phyloP scores from a whole-genome alignment of 2,113 vertebrate species.

The Carassius gibelio region DNA sequence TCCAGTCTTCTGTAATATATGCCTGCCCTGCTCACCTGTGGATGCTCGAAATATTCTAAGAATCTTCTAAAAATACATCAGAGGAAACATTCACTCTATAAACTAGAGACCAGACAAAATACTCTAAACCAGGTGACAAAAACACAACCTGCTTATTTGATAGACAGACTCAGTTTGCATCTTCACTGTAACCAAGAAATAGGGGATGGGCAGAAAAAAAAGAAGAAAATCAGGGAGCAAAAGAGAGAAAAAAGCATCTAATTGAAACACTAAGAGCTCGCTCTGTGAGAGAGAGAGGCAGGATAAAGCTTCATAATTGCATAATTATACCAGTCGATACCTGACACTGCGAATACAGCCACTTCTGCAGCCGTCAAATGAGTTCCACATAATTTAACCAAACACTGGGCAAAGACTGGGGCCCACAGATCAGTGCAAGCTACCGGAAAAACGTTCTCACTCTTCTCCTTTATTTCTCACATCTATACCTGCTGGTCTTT shows the following conservation, averaged over 20 bases:
- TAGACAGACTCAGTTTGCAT: conserved; percentile 32
- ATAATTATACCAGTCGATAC: conserved; percentile 80
- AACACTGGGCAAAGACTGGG: conserved; percentile 72
- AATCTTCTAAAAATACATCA: neutral
- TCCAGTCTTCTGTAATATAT: neutral
- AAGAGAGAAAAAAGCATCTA: conserved; percentile 53
- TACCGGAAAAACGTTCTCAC: conserved; percentile 46
- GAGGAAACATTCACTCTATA: neutral
- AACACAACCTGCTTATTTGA: conserved; percentile 39
- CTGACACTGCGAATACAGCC: conserved; percentile 74
- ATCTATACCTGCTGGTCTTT: conserved; percentile 5
- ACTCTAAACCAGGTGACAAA: conserved; percentile 32
- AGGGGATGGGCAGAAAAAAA: conserved; percentile 39
- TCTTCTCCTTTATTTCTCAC: conserved; percentile 23
- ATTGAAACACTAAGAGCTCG: conserved; percentile 56
- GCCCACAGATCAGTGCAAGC: conserved; percentile 64
- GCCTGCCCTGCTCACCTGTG: neutral
- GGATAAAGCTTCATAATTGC: conserved; percentile 80
- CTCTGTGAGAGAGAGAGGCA: conserved; percentile 53
- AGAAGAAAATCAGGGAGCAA: conserved; percentile 46
- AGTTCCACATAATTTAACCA: conserved; percentile 81
- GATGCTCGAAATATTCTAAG: neutral
- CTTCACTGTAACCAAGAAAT: conserved; percentile 43
- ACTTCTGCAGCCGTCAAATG: conserved; percentile 75
- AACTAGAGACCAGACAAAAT: neutral